Evolutionary conservation across 2,797 vertebrate genomes (phyloP).

Genomic region (Diplodus puntazzo): DNA sequence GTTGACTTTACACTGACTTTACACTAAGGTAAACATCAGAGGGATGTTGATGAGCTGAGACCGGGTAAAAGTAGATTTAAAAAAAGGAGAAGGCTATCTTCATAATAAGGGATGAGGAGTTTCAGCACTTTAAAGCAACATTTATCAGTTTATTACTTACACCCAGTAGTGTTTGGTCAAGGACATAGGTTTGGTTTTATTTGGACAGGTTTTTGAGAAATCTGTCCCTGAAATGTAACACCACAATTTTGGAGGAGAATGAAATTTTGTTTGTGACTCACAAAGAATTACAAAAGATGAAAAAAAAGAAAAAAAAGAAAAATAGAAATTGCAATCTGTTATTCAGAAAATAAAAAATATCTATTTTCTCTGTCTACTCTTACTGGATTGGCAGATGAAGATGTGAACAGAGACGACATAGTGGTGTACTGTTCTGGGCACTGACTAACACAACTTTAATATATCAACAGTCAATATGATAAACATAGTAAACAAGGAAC

Average conservation of each 20-base stretch:
- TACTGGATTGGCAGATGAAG: no score
- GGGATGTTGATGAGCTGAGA: conserved; percentile 5
- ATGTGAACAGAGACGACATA: no score
- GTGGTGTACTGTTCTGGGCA: no score
- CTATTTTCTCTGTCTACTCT: no score
- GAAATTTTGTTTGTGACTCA: neutral
- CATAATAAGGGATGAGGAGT: neutral
- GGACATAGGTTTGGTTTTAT: neutral
- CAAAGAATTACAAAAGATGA: neutral
- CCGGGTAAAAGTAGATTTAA: conserved; percentile 5
- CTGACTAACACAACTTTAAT: no score
- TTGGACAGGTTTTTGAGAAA: neutral
- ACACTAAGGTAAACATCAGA: conserved; percentile 40
- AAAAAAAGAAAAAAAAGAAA: neutral
- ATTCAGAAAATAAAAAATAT: neutral
- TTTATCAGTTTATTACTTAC: neutral
- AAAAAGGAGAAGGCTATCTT: neutral
- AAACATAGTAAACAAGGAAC: no score
- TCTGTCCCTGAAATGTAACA: neutral
- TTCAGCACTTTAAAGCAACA: neutral
- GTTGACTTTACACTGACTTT: conserved; percentile 28
- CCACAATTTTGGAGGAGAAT: neutral
- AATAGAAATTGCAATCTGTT: neutral
- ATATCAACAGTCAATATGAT: no score
- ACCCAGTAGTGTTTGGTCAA: no score